A percentile compares a stretch with the other conserved stretches of the same genome.
These are phyloP conservation scores for Drosophila leontia DNA, from an alignment of 1,140 invertebrate species.

Conservation along the genomic window DNA sequence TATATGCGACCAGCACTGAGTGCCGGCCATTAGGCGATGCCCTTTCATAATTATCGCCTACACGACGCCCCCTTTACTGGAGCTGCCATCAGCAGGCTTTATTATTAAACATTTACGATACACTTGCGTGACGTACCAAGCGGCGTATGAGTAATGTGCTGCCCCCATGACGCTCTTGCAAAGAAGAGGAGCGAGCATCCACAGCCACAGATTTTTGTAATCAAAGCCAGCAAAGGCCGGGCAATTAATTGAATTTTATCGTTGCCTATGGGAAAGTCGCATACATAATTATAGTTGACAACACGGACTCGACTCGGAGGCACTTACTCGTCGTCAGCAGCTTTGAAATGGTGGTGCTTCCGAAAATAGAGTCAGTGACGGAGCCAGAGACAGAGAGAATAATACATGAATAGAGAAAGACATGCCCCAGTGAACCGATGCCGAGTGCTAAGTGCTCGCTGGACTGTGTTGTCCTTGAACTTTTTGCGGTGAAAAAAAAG, in stretches of 20 bases:
- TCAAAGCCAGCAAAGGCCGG: slow-evolving; percentile 31
- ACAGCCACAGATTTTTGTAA: slow-evolving; percentile 10
- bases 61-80: slow-evolving; percentile 5
- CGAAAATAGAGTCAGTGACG: background rate
- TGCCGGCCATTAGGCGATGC: slow-evolving; percentile 27
- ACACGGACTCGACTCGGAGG: background rate
- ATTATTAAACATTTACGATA: slow-evolving; percentile 61
- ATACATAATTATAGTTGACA: slow-evolving; percentile 27
- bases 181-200: slow-evolving; percentile 1
- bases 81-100: slow-evolving; percentile 46
- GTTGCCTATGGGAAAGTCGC: background rate
- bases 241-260: slow-evolving; percentile 10
- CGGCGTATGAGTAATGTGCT: slow-evolving; percentile 60
- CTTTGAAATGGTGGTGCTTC: slow-evolving; percentile 4
- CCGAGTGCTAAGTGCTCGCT: slow-evolving; percentile 16
- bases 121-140: slow-evolving; percentile 26
- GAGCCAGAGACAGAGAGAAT: background rate
- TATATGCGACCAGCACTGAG: background rate
- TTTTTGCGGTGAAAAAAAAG: slow-evolving; percentile 6
- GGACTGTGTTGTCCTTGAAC: slow-evolving; percentile 62
- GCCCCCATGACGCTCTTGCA: background rate
- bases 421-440: background rate
- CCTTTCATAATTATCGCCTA: slow-evolving; percentile 39
- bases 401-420: slow-evolving; percentile 5
- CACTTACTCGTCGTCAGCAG: background rate